phyloP scores from a whole-genome alignment of 2,888 invertebrate genomes.

The Coronaproctus castanopsis region DNA sequence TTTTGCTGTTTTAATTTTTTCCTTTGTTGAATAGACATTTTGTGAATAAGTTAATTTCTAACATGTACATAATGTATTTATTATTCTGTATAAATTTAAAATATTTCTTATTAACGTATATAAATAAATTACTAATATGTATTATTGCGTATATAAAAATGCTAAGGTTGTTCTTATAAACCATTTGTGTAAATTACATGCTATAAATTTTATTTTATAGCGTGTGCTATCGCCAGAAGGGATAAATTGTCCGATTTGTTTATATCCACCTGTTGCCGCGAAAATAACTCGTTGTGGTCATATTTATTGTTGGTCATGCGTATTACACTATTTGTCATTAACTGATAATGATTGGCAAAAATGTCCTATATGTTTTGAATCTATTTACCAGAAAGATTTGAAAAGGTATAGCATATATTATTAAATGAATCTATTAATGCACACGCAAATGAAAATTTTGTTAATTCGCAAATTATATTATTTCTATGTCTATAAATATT shows the following conservation, averaged over 20 bases:
- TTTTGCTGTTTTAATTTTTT: not conserved
- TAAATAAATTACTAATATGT: no score
- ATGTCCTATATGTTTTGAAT: constrained; percentile 84
- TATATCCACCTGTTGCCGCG: constrained; percentile 64
- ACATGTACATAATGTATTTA: not conserved
- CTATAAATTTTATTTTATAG: constrained; percentile 25
- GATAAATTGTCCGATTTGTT: constrained; percentile 76
- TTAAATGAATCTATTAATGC: no score
- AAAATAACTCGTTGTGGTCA: constrained; percentile 90
- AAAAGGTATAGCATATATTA: constrained; percentile 41
- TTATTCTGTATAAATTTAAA: not conserved
- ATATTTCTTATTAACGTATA: no score
- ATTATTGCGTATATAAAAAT: no score
- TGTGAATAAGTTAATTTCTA: constrained; percentile 4
- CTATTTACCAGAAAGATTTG: constrained; percentile 56
- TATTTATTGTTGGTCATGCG: constrained; percentile 88
- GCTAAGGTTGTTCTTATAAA: no score
- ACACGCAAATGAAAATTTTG: no score
- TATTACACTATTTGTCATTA: constrained; percentile 72
- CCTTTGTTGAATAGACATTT: not conserved
- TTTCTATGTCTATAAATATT: constrained; percentile 13
- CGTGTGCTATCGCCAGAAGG: constrained; percentile 43
- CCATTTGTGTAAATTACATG: not conserved
- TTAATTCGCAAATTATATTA: not conserved
- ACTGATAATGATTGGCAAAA: constrained; percentile 62